Conservation (phyloP, 2,888 invertebrate species). For the Monoplex corrugatus region DNA sequence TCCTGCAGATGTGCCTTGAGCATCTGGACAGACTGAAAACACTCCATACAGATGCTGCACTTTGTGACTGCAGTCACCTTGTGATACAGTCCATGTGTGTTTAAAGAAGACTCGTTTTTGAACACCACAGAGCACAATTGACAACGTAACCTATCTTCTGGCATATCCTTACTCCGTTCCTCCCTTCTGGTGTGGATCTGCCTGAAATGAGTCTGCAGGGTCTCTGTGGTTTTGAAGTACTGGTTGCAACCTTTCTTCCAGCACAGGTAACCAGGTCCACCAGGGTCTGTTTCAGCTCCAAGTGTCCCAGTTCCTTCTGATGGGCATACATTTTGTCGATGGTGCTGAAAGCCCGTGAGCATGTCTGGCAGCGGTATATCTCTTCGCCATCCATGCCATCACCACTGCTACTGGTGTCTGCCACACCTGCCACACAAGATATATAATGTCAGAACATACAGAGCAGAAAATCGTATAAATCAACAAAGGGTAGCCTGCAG, state of each 20-base stretch:
- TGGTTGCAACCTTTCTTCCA: slow-evolving; percentile 95
- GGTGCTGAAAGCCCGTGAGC: slow-evolving; percentile 89
- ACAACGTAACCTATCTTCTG: slow-evolving; percentile 89
- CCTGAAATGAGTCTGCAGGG: slow-evolving; percentile 92
- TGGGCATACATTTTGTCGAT: slow-evolving; percentile 92
- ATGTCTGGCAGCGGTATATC: slow-evolving; percentile 88
- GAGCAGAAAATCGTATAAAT: too few relatives aligned
- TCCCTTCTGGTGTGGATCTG: slow-evolving; percentile 81
- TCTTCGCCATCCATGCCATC: slow-evolving; percentile 57
- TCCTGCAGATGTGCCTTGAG: slow-evolving; percentile 95
- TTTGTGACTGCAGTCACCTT: slow-evolving; percentile 96
- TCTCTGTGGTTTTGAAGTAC: slow-evolving; percentile 90
- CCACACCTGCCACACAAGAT: too few relatives aligned
- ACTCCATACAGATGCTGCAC: slow-evolving; percentile 94
- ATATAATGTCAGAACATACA: too few relatives aligned
- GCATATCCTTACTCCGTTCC: slow-evolving; percentile 88
- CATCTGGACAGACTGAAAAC: slow-evolving; percentile 93
- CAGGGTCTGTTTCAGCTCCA: slow-evolving; percentile 88
- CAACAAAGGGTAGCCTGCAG: too few relatives aligned
- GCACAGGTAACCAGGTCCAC: slow-evolving; percentile 90
- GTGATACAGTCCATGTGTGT: slow-evolving; percentile 96
- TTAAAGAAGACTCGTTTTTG: slow-evolving; percentile 96
- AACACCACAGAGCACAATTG: slow-evolving; percentile 98
- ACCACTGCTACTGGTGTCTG: not conserved
- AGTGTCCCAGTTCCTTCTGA: slow-evolving; percentile 93